Evolutionary conservation across 2,888 invertebrate species (phyloP), one percentile per base, ranked within the genome.

Genomic region (Cyrtodaria siliqua): DNA sequence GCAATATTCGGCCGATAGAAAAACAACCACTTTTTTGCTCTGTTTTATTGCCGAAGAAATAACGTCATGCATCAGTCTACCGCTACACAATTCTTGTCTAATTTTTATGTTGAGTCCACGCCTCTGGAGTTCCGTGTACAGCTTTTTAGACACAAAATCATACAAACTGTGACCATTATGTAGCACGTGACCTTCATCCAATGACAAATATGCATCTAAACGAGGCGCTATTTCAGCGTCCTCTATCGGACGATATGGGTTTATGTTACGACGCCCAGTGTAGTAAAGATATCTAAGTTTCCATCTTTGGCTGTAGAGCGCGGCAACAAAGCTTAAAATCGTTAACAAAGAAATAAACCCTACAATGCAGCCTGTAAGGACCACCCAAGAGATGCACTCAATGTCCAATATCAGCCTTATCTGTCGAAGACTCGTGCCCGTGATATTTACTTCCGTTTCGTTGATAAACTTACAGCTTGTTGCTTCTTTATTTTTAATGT

Each of bases 271-370:
- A 8, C 64, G 20, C 12, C 75, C 69, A 12, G 56, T 56, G 42
- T 69, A 69, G 52, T 69, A 69, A 2, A 64, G 42, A 27, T 75
- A 70, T 2, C 61, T 27, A 2, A 75, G n/a, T 33, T 75, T 55
- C 75, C 75, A 75, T 14, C 75, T 44, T 42, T 70, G 60, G 23
- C 57, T 53, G 42, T 75, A 64, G 2, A 75, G 4, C 0, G 55
- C 23, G 23, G 64, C 60, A 20, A 56, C 16, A 4, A 75, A 42
- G 24, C 55, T 56, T 3, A 75, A n/a, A 14, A 69, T 16, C 3
- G 61, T n/a, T 8, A 66, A 16, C 27, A 64, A 20, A n/a, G 26
- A 18, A 1, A 66, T 24, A 40, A 64, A 69, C 8, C 50, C 50
- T 0, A 42, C 24, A 20, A 70, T 50, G 50, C 69, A 69, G 3